Conservation (phyloP, 2,797 vertebrate genomes). For the Threskiornis aethiopicus region DNA sequence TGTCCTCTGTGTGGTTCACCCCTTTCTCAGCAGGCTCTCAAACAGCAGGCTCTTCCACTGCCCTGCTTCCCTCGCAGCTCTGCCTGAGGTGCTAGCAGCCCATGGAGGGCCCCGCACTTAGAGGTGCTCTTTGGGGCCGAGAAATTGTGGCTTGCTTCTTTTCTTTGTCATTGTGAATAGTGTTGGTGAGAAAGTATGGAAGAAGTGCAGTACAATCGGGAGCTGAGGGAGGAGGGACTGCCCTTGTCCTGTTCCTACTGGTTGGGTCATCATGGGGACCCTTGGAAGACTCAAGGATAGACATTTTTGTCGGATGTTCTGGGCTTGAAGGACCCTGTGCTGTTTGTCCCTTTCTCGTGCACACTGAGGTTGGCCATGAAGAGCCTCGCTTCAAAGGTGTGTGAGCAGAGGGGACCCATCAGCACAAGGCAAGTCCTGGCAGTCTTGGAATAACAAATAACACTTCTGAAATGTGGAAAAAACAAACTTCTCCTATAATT, state of each 20-base stretch:
- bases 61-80: not conserved
- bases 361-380: not conserved
- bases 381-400: not conserved
- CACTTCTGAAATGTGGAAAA: not conserved
- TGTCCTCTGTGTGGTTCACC: not conserved
- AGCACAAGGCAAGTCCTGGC: not conserved
- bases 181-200: not conserved
- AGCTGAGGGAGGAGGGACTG: not conserved
- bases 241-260: not conserved
- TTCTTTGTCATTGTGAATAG: not conserved
- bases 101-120: accelerated
- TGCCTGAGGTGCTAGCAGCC: not conserved
- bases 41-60: not conserved
- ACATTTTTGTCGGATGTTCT: not conserved
- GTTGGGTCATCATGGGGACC: not conserved
- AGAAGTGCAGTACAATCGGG: not conserved
- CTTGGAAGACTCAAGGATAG: not conserved
- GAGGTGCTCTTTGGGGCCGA: not conserved
- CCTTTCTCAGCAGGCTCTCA: not conserved
- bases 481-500: not conserved
- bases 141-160: not conserved
- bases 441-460: not conserved
- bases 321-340: not conserved
- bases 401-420: not conserved
- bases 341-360: not conserved